Percentiles rank a stretch among this genome's conserved stretches.
These are phyloP conservation scores for Hydriomena furcata DNA, from an alignment of 2,888 invertebrate species.

Conservation along the genomic window DNA sequence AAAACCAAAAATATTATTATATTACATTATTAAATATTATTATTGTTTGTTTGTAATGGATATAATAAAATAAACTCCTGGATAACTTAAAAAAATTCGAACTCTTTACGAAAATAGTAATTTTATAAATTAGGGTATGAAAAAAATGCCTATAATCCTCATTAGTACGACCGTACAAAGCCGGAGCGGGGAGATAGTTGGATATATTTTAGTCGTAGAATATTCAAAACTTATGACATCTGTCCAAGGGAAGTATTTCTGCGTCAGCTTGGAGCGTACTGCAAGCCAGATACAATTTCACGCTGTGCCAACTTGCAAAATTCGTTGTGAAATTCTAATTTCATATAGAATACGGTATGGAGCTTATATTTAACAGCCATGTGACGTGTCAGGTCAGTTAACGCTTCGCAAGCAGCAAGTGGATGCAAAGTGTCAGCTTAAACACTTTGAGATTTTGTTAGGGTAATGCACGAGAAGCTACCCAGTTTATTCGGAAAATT, in stretches of 20 bases:
- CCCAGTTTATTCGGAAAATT: too few species aligned
- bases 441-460: constrained; percentile 25
- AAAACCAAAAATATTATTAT: too few species aligned
- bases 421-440: constrained; percentile 30
- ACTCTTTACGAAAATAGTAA: too few species aligned
- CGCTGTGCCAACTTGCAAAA: constrained; percentile 78
- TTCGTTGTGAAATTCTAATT: constrained; percentile 74
- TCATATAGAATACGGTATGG: constrained; percentile 61
- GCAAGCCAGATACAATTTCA: constrained; percentile 79
- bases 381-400: constrained; percentile 43
- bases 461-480: constrained; percentile 4
- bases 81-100: too few species aligned
- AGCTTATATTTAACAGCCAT: constrained; percentile 48
- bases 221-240: constrained; percentile 70
- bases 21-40: too few species aligned
- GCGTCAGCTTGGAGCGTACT: constrained; percentile 71
- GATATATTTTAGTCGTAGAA: constrained; percentile 40
- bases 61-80: too few species aligned
- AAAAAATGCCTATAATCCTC: too few species aligned
- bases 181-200: too few species aligned
- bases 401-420: constrained; percentile 39
- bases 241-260: constrained; percentile 68
- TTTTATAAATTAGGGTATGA: too few species aligned
- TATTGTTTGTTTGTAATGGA: too few species aligned
- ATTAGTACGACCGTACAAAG: too few species aligned